Percentiles rank a stretch among this genome's conserved stretches.
phyloP scores from a whole-genome alignment of 2,888 invertebrate genomes.

The Lagria hirta region DNA sequence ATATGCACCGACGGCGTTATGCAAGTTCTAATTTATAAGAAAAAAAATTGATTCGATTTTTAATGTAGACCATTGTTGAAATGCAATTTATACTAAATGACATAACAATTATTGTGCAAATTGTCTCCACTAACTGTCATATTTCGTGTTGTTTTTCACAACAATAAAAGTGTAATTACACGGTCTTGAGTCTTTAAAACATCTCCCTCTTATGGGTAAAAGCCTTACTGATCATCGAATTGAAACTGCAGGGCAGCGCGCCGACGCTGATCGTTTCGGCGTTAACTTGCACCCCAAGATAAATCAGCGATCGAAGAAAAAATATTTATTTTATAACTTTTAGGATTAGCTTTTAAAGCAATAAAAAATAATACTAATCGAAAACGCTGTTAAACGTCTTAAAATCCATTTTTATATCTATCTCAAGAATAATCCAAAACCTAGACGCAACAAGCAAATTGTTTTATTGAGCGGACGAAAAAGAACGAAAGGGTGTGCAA shows the following conservation, averaged over 20 bases:
- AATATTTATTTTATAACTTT: too few relatives aligned
- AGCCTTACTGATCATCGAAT: slow-evolving; percentile 21
- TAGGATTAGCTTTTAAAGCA: too few relatives aligned
- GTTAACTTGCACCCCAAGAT: too few relatives aligned
- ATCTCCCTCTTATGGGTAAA: slow-evolving; percentile 22
- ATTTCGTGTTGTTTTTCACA: slow-evolving; percentile 6
- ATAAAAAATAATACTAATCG: too few relatives aligned
- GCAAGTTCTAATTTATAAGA: slow-evolving; percentile 26
- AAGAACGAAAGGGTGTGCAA: too few relatives aligned
- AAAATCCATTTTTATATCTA: too few relatives aligned
- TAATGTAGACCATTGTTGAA: slow-evolving; percentile 33
- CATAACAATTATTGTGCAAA: slow-evolving; percentile 2
- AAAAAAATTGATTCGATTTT: slow-evolving; percentile 29
- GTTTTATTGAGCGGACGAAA: too few relatives aligned
- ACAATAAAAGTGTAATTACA: slow-evolving; percentile 7
- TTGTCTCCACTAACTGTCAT: slow-evolving; percentile 9
- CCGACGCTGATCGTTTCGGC: slow-evolving; percentile 32
- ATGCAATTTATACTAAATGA: slow-evolving; percentile 45
- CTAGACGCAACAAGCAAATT: too few relatives aligned
- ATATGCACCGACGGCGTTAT: slow-evolving; percentile 33
- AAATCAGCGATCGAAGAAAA: too few relatives aligned
- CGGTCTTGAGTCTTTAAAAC: too few relatives aligned
- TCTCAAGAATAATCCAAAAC: too few relatives aligned
- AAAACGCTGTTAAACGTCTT: too few relatives aligned
- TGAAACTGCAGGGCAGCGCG: slow-evolving; percentile 31